phyloP scores from a whole-genome alignment of 2,797 vertebrate genomes.

The Danio aesculapii region DNA sequence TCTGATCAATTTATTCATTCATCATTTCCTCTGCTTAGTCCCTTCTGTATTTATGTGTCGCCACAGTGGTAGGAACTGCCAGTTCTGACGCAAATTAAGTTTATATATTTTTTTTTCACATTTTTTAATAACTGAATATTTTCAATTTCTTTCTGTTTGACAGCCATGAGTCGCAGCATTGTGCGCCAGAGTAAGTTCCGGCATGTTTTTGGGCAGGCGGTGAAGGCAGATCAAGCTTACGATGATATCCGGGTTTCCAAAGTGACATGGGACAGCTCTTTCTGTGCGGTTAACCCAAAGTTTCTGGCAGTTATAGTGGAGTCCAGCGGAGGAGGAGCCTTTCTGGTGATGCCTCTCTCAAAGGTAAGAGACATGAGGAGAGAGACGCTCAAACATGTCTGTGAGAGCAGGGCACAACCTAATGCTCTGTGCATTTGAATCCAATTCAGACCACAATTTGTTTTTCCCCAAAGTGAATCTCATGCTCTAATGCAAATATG shows the following conservation, averaged over 20 bases:
- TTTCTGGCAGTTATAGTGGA: constrained; percentile 98
- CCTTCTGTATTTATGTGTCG: too few species aligned
- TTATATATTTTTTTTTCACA: too few species aligned
- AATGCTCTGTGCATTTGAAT: too few species aligned
- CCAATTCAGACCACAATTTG: too few species aligned
- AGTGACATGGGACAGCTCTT: constrained; percentile 98
- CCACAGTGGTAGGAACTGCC: too few species aligned
- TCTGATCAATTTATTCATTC: too few species aligned
- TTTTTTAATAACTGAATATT: background rate
- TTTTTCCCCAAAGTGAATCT: too few species aligned
- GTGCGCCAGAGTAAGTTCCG: constrained; percentile 99
- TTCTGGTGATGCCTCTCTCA: constrained; percentile 89
- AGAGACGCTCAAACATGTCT: background rate
- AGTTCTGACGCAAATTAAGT: too few species aligned
- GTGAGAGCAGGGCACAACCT: too few species aligned
- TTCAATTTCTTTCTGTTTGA: constrained; percentile 20
- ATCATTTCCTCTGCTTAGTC: too few species aligned
- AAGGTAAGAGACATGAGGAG: constrained; percentile 80
- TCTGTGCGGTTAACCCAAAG: constrained; percentile 97
- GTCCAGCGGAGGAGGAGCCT: constrained; percentile 93
- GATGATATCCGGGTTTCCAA: constrained; percentile 99
- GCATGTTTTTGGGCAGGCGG: constrained; percentile 95
- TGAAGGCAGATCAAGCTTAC: constrained; percentile 94
- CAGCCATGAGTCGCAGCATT: constrained; percentile 96
- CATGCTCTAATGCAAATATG: too few species aligned